A percentile compares a stretch with the other conserved stretches of the same genome.
Evolutionary conservation across 1,140 invertebrate species (phyloP).

Genomic region (Drosophila nasuta): DNA sequence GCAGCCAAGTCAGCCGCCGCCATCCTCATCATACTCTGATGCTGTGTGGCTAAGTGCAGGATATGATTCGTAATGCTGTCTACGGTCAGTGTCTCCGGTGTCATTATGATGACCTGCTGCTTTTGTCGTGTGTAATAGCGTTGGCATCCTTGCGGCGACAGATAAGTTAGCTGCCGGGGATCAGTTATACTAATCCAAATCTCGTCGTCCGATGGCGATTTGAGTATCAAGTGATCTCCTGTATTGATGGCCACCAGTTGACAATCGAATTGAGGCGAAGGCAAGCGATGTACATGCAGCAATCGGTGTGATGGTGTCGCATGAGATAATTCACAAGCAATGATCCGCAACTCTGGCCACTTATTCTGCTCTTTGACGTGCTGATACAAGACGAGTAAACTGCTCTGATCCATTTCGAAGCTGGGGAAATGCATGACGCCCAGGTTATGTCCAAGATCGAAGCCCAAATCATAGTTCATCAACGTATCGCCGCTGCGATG

Average conservation of each 20-base stretch:
- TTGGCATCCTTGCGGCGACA: conserved; percentile 54
- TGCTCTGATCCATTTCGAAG: conserved; percentile 72
- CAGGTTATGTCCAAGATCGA: conserved; percentile 62
- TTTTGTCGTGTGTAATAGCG: conserved; percentile 70
- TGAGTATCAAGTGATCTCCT: conserved; percentile 74
- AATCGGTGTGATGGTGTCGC: conserved; percentile 68
- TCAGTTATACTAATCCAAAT: conserved; percentile 70
- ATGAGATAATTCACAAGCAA: conserved; percentile 76
- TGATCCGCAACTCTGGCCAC: conserved; percentile 55
- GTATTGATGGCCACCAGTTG: conserved; percentile 60
- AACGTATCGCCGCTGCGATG: conserved; percentile 80
- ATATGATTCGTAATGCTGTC: conserved; percentile 76
- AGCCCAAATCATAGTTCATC: conserved; percentile 78
- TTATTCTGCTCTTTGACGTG: conserved; percentile 40
- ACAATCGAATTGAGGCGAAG: conserved; percentile 57
- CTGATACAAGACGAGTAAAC: conserved; percentile 70
- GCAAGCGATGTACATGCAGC: conserved; percentile 60
- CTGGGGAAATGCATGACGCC: conserved; percentile 73
- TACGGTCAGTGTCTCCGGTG: conserved; percentile 49
- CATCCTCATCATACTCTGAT: conserved; percentile 36
- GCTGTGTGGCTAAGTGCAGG: conserved; percentile 65
- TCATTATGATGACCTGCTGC: conserved; percentile 68
- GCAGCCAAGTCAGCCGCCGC: conserved; percentile 2
- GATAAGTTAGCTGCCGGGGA: conserved; percentile 62
- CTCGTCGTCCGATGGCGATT: conserved; percentile 51